Base-by-base conservation (phyloP, 2,113 vertebrate species). In the Oryzias celebensis region DNA sequence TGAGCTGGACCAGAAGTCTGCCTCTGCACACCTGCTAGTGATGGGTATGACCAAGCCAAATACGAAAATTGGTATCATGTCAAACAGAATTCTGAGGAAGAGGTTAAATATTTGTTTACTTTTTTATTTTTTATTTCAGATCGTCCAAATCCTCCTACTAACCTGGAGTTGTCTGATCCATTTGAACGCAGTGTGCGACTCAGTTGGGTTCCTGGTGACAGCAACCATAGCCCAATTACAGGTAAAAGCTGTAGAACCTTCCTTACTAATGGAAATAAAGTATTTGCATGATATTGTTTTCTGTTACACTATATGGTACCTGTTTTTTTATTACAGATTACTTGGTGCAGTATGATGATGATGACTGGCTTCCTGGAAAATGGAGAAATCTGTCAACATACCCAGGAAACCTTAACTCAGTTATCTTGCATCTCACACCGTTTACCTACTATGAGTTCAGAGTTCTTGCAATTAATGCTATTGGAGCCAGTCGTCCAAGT, bases 391-490 rank as follows among this genome's bases (percentile, higher is more conserved):
- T 98, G 50, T 96, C 96, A 58, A 88, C 90, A 10, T 96, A 96
- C 22, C 94, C 95, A 0, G 96, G 96, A 5, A 95, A 77, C 1
- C 77, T 98, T 65, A 96, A 98, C 88, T 93, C 96, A 0, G 97
- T 94, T 0, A 1, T 93, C 54, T 92, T 99, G 54, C 92, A 90
- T 50, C 93, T 99, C 4, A 86, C 87, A 0, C 96, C 97, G 0
- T 99, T 96, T 0, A 95, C 96, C 52, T 98, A 96, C 87, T 98
- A 98, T 26, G 93, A 94, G 62, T 99, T 99, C 80, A 91, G 97
- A 1, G 95, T 98, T 62, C 93, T 95, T 1, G 95, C 95, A 0
- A 68, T 96, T 67, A 99, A 98, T 2, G 94, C 93, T 2, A 93
- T 97, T 0, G 97, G 97, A 69, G 90, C 92, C 71, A 98, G 97